phyloP scores from a whole-genome alignment of 2,113 vertebrate genomes.

The Ardeotis arabs region DNA sequence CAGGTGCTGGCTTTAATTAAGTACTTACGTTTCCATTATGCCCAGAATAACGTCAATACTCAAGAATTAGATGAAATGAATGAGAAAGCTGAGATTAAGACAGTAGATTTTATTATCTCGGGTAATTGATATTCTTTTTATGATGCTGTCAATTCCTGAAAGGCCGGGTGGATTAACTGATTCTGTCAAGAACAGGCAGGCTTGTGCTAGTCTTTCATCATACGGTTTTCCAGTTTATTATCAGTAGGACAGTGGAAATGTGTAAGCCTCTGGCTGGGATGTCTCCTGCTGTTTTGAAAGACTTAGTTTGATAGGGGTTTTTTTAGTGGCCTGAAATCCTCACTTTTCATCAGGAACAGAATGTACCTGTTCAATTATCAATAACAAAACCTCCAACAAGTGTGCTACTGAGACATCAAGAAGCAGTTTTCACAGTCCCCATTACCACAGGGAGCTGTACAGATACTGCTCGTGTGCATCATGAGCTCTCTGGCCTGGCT shows the following conservation, averaged over 20 bases:
- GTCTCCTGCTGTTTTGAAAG: neutral
- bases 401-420: neutral
- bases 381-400: neutral
- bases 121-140: constrained; percentile 17
- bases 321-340: neutral
- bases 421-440: neutral
- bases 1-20: constrained; percentile 31
- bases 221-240: neutral
- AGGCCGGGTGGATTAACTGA: constrained; percentile 4
- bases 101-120: neutral
- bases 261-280: neutral
- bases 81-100: constrained; percentile 1
- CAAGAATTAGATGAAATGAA: constrained; percentile 7
- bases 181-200: neutral
- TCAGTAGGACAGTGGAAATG: neutral
- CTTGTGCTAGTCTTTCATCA: neutral
- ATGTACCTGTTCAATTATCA: neutral
- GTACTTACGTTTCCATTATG: constrained; percentile 11
- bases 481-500: neutral
- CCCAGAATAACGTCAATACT: neutral
- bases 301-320: neutral
- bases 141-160: neutral
- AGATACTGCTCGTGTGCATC: neutral
- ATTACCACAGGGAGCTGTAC: neutral
- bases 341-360: neutral